Evolutionary conservation across 2,113 vertebrate genomes (phyloP).

Genomic region (Sula dactylatra): DNA sequence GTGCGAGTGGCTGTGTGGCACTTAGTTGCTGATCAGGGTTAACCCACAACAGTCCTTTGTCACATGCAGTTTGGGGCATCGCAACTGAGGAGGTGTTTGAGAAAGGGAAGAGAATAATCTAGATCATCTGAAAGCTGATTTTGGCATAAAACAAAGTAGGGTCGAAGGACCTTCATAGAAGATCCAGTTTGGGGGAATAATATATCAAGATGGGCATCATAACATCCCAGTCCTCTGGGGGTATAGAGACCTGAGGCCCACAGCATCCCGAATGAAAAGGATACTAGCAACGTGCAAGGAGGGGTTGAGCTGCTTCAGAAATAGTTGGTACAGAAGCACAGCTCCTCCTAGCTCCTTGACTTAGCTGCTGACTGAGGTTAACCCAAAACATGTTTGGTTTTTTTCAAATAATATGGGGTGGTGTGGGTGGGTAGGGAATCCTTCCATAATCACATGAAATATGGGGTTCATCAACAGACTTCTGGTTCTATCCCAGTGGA

Average conservation of each 20-base stretch:
- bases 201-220: neutral
- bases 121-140: neutral
- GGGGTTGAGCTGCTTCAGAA: neutral
- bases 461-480: neutral
- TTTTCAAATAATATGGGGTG: too few species aligned
- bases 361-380: neutral
- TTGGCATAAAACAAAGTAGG: neutral
- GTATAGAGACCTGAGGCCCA: neutral
- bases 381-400: neutral
- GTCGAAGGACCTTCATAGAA: neutral
- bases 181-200: neutral
- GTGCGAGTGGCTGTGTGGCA: neutral
- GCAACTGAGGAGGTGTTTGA: neutral
- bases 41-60: neutral
- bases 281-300: rapidly evolving
- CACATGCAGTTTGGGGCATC: neutral
- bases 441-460: neutral
- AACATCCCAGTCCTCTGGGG: neutral
- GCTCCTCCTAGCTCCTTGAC: neutral
- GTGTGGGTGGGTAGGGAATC: too few species aligned
- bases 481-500: neutral
- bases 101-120: neutral
- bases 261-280: neutral
- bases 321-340: neutral
- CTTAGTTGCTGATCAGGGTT: neutral